phyloP scores from a whole-genome alignment of 2,113 vertebrate species.

The Centrocercus urophasianus region DNA sequence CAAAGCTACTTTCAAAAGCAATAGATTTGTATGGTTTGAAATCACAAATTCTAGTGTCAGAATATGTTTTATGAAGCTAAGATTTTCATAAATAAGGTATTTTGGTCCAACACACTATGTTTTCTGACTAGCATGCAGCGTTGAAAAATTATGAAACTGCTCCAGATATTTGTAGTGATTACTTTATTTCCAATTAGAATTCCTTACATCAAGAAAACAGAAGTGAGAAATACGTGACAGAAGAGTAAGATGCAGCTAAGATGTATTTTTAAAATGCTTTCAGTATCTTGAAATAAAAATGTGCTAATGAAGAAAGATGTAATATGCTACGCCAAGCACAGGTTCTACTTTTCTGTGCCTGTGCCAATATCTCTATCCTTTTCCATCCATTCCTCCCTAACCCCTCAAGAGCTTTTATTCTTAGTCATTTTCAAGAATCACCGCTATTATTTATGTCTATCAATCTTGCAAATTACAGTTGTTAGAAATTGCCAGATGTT shows the following conservation, averaged over 20 bases:
- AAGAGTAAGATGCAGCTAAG: background rate
- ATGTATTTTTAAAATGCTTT: background rate
- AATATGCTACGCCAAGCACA: background rate
- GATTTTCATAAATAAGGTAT: background rate
- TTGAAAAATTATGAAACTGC: background rate
- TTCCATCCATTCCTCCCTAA: background rate
- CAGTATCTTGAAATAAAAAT: background rate
- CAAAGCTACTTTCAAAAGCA: background rate
- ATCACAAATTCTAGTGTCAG: background rate
- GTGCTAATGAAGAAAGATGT: background rate
- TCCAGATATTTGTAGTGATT: background rate
- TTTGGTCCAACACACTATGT: background rate
- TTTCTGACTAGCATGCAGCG: background rate
- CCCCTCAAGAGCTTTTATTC: background rate
- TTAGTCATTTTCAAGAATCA: background rate
- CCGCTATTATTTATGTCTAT: background rate
- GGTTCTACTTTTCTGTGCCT: background rate
- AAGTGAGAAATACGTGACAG: background rate
- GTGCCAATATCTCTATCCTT: background rate
- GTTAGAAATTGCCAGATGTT: background rate
- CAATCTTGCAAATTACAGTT: background rate
- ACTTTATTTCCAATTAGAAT: background rate
- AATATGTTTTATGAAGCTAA: background rate
- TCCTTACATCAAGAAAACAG: background rate
- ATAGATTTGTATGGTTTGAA: background rate